Conservation (phyloP, 2,113 vertebrate genomes). For the Calidris pygmaea region DNA sequence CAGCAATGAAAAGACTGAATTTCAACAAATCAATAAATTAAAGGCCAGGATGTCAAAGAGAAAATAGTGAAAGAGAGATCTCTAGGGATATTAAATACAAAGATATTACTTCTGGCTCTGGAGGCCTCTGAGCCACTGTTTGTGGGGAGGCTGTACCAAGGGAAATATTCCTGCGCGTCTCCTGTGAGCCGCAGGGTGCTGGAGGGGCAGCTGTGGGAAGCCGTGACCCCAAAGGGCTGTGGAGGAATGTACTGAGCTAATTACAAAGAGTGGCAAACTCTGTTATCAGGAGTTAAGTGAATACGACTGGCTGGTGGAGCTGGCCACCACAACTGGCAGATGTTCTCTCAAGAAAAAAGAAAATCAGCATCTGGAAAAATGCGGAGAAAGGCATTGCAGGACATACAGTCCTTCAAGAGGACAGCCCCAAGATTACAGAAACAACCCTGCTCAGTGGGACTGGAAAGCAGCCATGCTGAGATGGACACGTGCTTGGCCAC, state of each 20-base stretch:
- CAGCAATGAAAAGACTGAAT: not conserved
- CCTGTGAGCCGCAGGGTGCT: not conserved
- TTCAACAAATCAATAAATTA: conserved; percentile 13
- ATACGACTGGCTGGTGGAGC: not conserved
- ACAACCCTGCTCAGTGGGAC: not conserved
- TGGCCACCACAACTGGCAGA: not conserved
- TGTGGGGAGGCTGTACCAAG: not conserved
- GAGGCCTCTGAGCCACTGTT: not conserved
- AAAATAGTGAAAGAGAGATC: not conserved
- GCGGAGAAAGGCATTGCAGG: not conserved
- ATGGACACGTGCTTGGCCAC: rapidly evolving
- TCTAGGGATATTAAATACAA: not conserved
- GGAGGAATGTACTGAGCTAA: not conserved
- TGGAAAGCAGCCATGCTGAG: not conserved
- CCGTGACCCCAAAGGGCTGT: not conserved
- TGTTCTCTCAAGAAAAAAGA: not conserved
- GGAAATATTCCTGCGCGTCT: not conserved
- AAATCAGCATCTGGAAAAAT: not conserved
- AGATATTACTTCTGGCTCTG: not conserved
- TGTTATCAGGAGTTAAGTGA: not conserved
- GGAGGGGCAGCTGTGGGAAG: not conserved
- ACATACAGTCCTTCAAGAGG: not conserved
- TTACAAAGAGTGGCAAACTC: not conserved
- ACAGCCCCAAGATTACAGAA: not conserved
- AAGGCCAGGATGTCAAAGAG: not conserved